Evolutionary conservation across 2,888 invertebrate species (phyloP), one percentile per base, ranked within the genome.

Genomic region (Patella depressa): DNA sequence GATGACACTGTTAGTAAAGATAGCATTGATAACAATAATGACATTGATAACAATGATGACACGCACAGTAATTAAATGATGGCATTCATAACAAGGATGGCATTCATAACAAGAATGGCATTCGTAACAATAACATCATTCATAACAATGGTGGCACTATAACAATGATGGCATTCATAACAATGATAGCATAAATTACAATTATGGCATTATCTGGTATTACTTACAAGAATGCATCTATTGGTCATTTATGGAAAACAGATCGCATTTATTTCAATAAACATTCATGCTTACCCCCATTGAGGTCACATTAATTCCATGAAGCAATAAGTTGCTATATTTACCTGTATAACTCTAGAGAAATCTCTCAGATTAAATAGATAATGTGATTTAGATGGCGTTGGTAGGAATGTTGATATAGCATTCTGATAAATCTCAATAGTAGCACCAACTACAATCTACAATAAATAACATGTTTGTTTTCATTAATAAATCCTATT

Each of bases 291-390:
- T 45, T 9, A 45, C 9, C 9, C 9, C 45, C 0, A 29, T 45
- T 45, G 5, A 45, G 34, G 34, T 45, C 34, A 45, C 34, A 45
- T 45, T 45, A 45, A 45, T 45, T 45, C 5, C 34, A 45, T 45
- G 34, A 45, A 4, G 7, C 34, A 45, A 45, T 45, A 45, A 45
- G 34, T 45, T 45, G 5, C 5, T 45, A 53, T 14, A 12, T 72
- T 80, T 82, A 91, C 91, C 89, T 91, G 91, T 2, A 91, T 87
- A 53, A 91, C 91, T 77, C 91, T 83, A 54, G 91, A 83, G 82
- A 91, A 91, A 80, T 91, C 91, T 83, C 91, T 79, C 53, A 91
- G 85, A 81, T 91, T 91, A 87, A 91, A 91, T 76, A 91, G 82
- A 82, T 91, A 91, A 82, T 91, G 91, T 54, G 91, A 91, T 78